These are phyloP conservation scores for Orchestia grillus DNA, from an alignment of 1,140 invertebrate species.

Conservation along the genomic window DNA sequence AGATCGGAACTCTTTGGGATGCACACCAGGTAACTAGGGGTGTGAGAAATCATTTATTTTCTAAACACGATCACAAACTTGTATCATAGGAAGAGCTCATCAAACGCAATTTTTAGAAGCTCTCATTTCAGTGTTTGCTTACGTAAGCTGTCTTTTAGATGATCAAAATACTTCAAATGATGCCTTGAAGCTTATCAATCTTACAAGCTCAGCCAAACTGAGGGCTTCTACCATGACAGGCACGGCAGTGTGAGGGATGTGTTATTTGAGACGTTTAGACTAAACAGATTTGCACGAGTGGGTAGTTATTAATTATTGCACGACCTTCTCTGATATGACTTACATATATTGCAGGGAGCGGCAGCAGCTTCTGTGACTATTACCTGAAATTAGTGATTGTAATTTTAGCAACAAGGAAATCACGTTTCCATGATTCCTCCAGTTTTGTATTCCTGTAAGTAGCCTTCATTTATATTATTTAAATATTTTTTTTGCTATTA, in stretches of 20 bases:
- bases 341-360: background rate
- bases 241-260: background rate
- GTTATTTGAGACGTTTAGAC: background rate
- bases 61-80: background rate
- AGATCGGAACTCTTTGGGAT: background rate
- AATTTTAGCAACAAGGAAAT: background rate
- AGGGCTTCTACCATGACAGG: background rate
- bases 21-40: background rate
- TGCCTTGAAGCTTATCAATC: background rate
- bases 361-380: background rate
- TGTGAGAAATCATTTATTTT: background rate
- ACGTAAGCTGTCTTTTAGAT: too few relatives aligned
- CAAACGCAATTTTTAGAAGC: too few relatives aligned
- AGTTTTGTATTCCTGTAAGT: too few relatives aligned
- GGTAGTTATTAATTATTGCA: background rate
- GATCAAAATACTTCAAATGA: too few relatives aligned
- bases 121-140: too few relatives aligned
- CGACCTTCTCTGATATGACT: background rate
- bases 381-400: background rate
- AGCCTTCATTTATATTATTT: too few relatives aligned
- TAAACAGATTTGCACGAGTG: background rate
- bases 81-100: too few relatives aligned
- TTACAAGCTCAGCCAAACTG: background rate
- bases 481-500: too few relatives aligned
- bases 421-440: background rate